Conservation (phyloP, 2,113 vertebrate species). For the Lycocorax pyrrhopterus region DNA sequence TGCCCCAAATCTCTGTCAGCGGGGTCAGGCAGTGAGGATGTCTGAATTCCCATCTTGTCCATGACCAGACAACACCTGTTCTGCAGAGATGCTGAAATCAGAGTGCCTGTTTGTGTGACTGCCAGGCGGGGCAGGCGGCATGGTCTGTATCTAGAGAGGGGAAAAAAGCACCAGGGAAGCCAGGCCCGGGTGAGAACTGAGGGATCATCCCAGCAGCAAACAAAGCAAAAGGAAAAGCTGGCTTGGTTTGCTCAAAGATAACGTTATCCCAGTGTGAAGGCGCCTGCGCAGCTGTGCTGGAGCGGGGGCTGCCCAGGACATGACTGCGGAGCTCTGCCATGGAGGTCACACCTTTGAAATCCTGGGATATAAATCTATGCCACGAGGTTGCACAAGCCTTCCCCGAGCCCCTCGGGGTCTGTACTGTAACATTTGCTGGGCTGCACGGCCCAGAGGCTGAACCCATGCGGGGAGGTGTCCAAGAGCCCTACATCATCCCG, state of each 20-base stretch:
- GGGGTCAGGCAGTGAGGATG: neutral
- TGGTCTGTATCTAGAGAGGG: neutral
- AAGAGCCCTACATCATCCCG: neutral
- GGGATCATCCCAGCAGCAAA: neutral
- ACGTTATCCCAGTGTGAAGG: accelerated
- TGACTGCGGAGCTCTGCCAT: neutral
- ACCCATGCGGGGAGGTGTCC: neutral
- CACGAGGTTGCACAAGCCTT: neutral
- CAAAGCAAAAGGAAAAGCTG: neutral
- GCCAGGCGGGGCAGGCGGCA: accelerated
- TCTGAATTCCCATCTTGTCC: neutral
- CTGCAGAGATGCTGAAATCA: neutral
- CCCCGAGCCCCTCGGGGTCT: accelerated
- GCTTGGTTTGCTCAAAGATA: neutral
- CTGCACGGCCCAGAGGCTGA: neutral
- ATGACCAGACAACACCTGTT: neutral
- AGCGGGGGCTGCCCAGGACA: neutral
- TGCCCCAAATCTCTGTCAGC: neutral
- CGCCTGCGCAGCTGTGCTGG: accelerated
- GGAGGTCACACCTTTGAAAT: neutral
- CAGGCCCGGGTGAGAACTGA: neutral
- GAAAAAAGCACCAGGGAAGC: neutral
- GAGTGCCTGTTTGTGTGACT: neutral
- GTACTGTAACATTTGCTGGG: neutral
- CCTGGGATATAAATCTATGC: neutral